Conservation (phyloP, 2,888 invertebrate genomes). For the Eueremaeus valkanovi region DNA sequence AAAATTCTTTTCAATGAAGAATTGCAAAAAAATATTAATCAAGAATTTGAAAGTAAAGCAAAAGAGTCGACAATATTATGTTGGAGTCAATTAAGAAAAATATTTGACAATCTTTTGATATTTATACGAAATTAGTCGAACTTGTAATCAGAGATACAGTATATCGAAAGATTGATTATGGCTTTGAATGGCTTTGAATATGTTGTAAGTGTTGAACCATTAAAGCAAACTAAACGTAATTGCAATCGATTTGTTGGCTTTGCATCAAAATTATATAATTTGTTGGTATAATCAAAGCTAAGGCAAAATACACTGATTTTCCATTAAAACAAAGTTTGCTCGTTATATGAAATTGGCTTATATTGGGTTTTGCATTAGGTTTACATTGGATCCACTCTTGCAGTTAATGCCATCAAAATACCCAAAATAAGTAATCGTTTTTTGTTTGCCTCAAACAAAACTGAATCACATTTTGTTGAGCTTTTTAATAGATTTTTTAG, state of each 20-base stretch:
- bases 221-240: slow-evolving; percentile 16
- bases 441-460: too few species aligned
- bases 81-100: background rate
- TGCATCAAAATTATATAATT: slow-evolving; percentile 13
- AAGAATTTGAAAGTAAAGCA: background rate
- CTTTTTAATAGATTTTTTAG: too few species aligned
- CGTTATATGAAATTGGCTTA: too few species aligned
- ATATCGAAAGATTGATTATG: background rate
- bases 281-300: background rate
- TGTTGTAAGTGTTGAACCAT: background rate
- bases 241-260: background rate
- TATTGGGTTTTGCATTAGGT: too few species aligned
- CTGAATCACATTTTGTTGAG: too few species aligned
- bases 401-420: too few species aligned
- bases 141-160: background rate
- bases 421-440: too few species aligned
- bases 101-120: background rate
- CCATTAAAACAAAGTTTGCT: background rate
- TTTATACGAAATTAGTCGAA: background rate
- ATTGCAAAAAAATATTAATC: background rate
- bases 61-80: background rate
- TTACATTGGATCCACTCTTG: too few species aligned
- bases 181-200: background rate
- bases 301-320: background rate
- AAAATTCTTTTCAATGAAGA: background rate